Conservation (phyloP, 2,113 vertebrate genomes). For the Epinephelus lanceolatus region DNA sequence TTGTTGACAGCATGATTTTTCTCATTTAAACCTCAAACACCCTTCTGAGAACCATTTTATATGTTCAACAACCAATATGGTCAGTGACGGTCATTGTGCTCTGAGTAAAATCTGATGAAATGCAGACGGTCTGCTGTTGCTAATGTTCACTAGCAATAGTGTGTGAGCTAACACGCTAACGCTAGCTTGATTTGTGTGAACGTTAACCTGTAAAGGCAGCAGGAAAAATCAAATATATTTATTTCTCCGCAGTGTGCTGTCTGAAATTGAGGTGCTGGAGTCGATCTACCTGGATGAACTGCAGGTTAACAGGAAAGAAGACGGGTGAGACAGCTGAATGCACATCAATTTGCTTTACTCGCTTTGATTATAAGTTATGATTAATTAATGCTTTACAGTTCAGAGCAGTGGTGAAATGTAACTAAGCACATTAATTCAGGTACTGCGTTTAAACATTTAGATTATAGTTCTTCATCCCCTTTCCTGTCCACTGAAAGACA, state of each 20-base stretch:
- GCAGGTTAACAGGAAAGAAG: conserved; percentile 81
- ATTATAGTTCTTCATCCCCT: no score
- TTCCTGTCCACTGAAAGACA: no score
- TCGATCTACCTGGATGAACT: conserved; percentile 97
- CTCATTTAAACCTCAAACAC: background rate
- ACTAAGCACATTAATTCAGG: no score
- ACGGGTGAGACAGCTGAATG: conserved; percentile 80
- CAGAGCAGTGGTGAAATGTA: no score
- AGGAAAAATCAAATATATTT: background rate
- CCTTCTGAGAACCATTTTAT: background rate
- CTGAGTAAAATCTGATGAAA: background rate
- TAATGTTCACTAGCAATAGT: background rate
- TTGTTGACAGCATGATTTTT: conserved; percentile 1
- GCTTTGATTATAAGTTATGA: background rate
- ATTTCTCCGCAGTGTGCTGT: conserved; percentile 82
- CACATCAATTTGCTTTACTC: background rate
- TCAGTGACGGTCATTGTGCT: background rate
- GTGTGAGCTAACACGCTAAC: conserved; percentile 46
- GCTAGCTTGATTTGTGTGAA: background rate
- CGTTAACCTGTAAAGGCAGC: background rate
- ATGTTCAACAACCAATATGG: accelerated
- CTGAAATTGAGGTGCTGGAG: conserved; percentile 94
- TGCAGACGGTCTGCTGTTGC: background rate
- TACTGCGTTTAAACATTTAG: no score
- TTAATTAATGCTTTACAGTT: no score